Conservation (phyloP, 2,888 invertebrate genomes). For the Rhagonycha fulva region DNA sequence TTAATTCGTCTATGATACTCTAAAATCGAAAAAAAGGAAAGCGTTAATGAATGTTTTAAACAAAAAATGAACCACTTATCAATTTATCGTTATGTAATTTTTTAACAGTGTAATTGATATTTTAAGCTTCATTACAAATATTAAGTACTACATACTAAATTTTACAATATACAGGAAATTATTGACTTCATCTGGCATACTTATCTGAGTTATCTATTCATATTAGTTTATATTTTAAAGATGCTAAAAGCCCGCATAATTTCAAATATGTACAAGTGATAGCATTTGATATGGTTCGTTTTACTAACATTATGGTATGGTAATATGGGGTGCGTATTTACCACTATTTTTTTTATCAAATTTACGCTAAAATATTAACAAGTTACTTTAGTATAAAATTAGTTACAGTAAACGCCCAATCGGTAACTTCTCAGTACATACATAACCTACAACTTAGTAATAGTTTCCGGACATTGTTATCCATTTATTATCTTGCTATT, state of each 20-base stretch:
- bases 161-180: background rate
- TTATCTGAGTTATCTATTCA: background rate
- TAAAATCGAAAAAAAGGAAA: background rate
- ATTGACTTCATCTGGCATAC: background rate
- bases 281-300: background rate
- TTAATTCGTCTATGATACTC: background rate
- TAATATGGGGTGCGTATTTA: background rate
- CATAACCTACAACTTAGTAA: background rate
- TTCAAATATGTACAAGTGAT: background rate
- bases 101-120: background rate
- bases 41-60: background rate
- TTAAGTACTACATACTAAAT: background rate
- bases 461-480: background rate
- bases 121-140: background rate
- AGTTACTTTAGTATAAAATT: background rate
- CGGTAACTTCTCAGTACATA: background rate
- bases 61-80: background rate
- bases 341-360: background rate
- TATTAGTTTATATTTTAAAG: no score
- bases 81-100: background rate
- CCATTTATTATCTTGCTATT: background rate
- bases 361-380: background rate
- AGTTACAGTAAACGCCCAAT: background rate
- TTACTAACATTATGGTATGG: background rate
- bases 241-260: background rate